These are phyloP conservation scores for Disparrhopalites patrizii DNA, from an alignment of 2,888 invertebrate species.

Conservation along the genomic window DNA sequence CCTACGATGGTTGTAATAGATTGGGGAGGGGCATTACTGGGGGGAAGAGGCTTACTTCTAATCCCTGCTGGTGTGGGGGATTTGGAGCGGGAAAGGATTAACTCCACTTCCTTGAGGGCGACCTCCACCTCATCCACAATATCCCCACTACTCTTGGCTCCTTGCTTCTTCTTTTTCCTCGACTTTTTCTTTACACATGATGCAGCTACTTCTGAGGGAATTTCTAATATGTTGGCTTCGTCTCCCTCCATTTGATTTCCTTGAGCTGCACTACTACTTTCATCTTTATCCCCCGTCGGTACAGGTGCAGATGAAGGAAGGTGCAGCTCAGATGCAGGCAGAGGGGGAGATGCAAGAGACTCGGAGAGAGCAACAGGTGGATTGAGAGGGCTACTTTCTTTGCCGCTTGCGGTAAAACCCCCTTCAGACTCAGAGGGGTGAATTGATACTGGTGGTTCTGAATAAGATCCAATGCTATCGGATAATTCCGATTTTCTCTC, in stretches of 20 bases:
- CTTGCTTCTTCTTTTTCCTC: constrained; percentile 39
- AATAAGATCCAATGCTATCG: too few species aligned
- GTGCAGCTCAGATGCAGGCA: constrained; percentile 1
- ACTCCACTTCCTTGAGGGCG: constrained; percentile 41
- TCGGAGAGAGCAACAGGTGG: constrained; percentile 12
- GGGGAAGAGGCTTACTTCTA: not conserved
- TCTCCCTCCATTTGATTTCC: constrained; percentile 23
- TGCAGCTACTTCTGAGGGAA: constrained; percentile 25
- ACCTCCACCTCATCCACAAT: constrained; percentile 42
- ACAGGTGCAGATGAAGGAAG: too few species aligned
- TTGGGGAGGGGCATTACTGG: not conserved
- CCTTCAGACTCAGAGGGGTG: too few species aligned
- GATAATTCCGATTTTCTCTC: too few species aligned
- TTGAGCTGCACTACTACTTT: not conserved
- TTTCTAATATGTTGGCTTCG: too few species aligned
- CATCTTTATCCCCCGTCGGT: not conserved
- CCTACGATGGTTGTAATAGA: not conserved
- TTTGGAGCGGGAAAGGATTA: constrained; percentile 12
- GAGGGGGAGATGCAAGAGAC: not conserved
- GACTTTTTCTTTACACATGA: constrained; percentile 27
- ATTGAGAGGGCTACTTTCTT: not conserved
- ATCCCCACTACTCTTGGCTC: constrained; percentile 31
- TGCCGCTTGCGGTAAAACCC: not conserved
- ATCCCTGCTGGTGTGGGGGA: constrained; percentile 1
- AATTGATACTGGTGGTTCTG: too few species aligned